Percentiles rank a stretch among this genome's conserved stretches.
These are phyloP conservation scores for Elmis aenea DNA, from an alignment of 2,888 invertebrate genomes.

Conservation along the genomic window DNA sequence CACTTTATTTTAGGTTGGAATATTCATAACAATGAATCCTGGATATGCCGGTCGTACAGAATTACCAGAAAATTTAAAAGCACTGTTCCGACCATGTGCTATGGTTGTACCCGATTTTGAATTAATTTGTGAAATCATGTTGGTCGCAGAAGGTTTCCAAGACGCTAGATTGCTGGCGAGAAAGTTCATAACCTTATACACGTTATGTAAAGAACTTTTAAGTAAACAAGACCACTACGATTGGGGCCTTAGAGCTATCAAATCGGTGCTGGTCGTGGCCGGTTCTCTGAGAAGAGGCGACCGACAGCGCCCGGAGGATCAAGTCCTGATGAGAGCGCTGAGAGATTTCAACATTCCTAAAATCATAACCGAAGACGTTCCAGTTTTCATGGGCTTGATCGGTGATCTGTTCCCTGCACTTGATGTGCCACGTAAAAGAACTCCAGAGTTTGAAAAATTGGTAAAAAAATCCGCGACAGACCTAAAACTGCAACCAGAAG, in stretches of 20 bases:
- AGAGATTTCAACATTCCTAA: constrained; percentile 94
- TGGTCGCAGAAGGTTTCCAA: constrained; percentile 92
- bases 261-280: constrained; percentile 91
- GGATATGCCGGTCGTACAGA: constrained; percentile 92
- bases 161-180: constrained; percentile 85
- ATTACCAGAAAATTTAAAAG: constrained; percentile 76
- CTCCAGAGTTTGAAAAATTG: constrained; percentile 76
- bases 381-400: constrained; percentile 91
- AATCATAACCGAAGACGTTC: constrained; percentile 86
- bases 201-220: constrained; percentile 80
- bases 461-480: constrained; percentile 74
- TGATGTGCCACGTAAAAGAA: constrained; percentile 85
- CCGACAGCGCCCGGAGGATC: constrained; percentile 77
- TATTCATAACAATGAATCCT: constrained; percentile 96
- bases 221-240: constrained; percentile 97
- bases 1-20: constrained; percentile 58
- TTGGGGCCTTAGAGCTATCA: constrained; percentile 93
- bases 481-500: constrained; percentile 83
- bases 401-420: constrained; percentile 89
- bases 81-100: constrained; percentile 81
- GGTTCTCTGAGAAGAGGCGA: constrained; percentile 82
- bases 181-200: constrained; percentile 92
- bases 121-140: constrained; percentile 93
- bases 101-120: constrained; percentile 98
- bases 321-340: constrained; percentile 88